These are phyloP conservation scores for Oncorhynchus masou DNA, from an alignment of 2,113 vertebrate genomes.

Conservation along the genomic window DNA sequence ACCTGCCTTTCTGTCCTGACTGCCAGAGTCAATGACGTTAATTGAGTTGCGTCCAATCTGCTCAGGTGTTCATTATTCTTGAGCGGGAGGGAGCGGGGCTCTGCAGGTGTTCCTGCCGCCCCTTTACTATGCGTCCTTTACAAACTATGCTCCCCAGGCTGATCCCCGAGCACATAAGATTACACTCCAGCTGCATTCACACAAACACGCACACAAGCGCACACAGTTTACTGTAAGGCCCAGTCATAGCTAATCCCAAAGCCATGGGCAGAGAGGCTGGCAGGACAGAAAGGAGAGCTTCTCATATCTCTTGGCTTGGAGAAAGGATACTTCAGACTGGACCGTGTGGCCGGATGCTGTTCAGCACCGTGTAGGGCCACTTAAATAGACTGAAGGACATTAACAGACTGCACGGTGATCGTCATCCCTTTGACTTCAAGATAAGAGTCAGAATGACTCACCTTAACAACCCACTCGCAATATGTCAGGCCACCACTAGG, in stretches of 20 bases:
- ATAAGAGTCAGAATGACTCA: not conserved
- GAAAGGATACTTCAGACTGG: not conserved
- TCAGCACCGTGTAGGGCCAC: not conserved
- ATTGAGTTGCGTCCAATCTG: constrained; percentile 79
- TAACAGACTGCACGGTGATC: not conserved
- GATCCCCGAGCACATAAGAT: constrained; percentile 70
- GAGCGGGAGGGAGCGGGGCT: constrained; percentile 32
- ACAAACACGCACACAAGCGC: constrained; percentile 26
- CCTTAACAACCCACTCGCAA: not conserved
- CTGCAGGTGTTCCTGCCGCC: constrained; percentile 70
- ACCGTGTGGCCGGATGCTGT: not conserved
- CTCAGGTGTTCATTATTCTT: constrained; percentile 79
- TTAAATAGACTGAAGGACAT: not conserved
- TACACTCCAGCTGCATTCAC: constrained; percentile 69
- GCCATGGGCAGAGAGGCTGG: constrained; percentile 2
- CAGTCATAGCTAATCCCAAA: constrained; percentile 21
- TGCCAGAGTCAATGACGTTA: constrained; percentile 79
- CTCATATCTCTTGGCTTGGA: constrained; percentile 18
- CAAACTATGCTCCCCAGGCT: constrained; percentile 58
- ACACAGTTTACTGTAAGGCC: constrained; percentile 51
- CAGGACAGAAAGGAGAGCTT: constrained; percentile 8
- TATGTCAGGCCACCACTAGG: not conserved
- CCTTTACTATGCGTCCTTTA: constrained; percentile 61
- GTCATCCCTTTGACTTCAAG: not conserved
- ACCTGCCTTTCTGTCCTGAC: constrained; percentile 78